Evolutionary conservation across 2,888 invertebrate genomes (phyloP).

Genomic region (Mechanitis messenoides): DNA sequence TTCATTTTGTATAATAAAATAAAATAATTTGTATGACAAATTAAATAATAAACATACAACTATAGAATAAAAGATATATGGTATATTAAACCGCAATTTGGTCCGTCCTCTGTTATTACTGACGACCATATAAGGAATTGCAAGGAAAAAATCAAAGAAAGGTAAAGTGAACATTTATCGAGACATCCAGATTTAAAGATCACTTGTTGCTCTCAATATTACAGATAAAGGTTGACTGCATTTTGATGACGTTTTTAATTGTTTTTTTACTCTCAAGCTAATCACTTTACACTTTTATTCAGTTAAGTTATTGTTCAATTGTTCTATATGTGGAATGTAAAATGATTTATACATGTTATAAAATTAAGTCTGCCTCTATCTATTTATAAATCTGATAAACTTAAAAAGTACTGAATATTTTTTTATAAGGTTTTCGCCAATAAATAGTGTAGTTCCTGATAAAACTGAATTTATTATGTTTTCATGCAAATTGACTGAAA

Average conservation of each 20-base stretch:
- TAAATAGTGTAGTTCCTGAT: too few species aligned
- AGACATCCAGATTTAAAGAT: constrained; percentile 20
- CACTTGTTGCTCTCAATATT: constrained; percentile 19
- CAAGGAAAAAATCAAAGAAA: constrained; percentile 1
- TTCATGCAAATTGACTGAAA: too few species aligned
- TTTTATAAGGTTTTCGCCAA: too few species aligned
- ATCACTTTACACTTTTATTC: background rate
- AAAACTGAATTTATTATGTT: too few species aligned
- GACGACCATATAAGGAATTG: background rate
- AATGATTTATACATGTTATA: too few species aligned
- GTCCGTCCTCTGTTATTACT: background rate
- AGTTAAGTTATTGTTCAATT: too few species aligned
- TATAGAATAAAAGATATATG: background rate
- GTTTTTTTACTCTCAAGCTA: background rate
- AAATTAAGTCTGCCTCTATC: too few species aligned
- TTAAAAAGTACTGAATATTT: too few species aligned
- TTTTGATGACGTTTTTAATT: background rate
- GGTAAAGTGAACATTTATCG: constrained; percentile 4
- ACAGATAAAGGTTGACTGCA: constrained; percentile 4
- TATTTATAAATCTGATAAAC: too few species aligned
- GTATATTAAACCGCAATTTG: background rate
- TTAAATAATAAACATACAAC: too few species aligned
- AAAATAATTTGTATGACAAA: too few species aligned
- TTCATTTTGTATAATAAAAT: background rate
- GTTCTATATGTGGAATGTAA: too few species aligned